Conservation (phyloP, 2,888 invertebrate genomes). For the Busseola fusca region DNA sequence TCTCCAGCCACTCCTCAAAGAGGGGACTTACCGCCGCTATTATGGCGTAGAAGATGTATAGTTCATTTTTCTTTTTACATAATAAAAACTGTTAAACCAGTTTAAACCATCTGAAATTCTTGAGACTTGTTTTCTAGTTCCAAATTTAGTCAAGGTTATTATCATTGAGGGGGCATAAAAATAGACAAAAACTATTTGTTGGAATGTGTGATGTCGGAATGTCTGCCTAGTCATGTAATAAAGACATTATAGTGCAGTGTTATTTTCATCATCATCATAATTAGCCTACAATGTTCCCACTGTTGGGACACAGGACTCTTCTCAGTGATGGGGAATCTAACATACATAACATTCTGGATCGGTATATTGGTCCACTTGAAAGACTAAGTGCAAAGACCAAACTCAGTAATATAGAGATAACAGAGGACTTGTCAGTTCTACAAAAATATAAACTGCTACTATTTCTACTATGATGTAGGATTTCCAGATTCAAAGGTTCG, state of each 20-base stretch:
- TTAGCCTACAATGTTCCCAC: no score
- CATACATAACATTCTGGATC: no score
- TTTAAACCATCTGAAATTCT: conserved; percentile 6
- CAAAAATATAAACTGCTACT: no score
- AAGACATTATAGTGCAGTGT: background rate
- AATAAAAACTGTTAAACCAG: background rate
- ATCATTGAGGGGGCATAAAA: conserved; percentile 31
- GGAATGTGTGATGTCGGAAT: background rate
- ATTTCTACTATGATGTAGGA: background rate
- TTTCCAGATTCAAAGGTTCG: background rate
- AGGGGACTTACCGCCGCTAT: no score
- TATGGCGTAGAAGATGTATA: no score
- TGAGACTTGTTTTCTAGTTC: conserved; percentile 13
- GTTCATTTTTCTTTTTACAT: background rate
- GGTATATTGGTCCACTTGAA: background rate
- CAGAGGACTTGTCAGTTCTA: background rate
- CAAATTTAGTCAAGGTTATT: conserved; percentile 31
- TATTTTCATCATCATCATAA: no score
- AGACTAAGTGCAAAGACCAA: background rate
- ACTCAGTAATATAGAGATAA: background rate
- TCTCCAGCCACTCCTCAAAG: no score
- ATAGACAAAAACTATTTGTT: conserved; percentile 19
- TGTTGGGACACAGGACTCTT: no score
- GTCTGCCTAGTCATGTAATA: background rate
- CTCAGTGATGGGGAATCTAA: background rate